A percentile compares a stretch with the other conserved stretches of the same genome.
phyloP scores from a whole-genome alignment of 2,797 vertebrate species.

The Spinus pinus region DNA sequence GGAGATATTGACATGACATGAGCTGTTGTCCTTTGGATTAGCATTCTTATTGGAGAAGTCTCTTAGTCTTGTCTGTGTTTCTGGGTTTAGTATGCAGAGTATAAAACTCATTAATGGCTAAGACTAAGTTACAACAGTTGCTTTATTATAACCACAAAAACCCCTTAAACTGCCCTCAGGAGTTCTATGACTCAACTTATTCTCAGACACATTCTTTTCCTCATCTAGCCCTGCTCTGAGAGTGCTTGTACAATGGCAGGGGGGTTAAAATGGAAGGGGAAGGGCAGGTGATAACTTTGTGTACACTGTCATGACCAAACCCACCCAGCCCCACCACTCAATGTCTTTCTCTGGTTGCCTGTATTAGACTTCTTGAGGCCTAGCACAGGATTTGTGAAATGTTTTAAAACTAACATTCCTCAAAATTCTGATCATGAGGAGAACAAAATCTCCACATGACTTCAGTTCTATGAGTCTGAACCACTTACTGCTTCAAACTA shows the following conservation, averaged over 20 bases:
- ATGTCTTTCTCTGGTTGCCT: background rate
- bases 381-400: background rate
- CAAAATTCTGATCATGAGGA: background rate
- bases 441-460: rapidly evolving
- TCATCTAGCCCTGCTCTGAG: background rate
- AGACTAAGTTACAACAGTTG: background rate
- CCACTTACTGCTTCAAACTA: background rate
- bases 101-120: background rate
- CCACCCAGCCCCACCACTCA: background rate
- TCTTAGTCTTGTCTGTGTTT: background rate
- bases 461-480: background rate
- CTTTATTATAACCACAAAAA: background rate
- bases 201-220: background rate
- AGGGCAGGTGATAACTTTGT: background rate
- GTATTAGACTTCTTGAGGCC: background rate
- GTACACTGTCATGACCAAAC: background rate
- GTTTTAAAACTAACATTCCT: background rate
- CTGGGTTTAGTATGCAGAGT: background rate
- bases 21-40: background rate
- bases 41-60: background rate
- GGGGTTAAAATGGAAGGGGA: background rate
- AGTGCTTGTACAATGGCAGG: background rate
- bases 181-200: background rate
- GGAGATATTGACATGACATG: background rate
- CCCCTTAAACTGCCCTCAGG: rapidly evolving